Base-by-base conservation (phyloP, 2,113 vertebrate genomes). In the Festucalex cinctus region DNA sequence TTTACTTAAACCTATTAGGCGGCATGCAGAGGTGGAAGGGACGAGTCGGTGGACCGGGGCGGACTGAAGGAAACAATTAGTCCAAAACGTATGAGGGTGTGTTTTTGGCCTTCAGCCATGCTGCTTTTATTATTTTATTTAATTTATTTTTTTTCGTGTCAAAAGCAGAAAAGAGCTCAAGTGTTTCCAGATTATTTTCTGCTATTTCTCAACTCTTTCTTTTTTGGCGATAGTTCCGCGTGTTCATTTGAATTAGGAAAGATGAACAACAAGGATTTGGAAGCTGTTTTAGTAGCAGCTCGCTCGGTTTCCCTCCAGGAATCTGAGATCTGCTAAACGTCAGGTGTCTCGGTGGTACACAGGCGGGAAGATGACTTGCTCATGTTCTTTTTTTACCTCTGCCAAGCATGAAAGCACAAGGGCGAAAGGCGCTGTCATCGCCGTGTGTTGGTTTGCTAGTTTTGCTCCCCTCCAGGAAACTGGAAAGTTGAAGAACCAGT, bases 1-100 rank as follows among this genome's bases (percentile, higher is more conserved):
- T 95, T 95, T 94, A 94, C 93, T 93, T 93, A 93, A 92, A 93
- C 89, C 89, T 91, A 87, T 94, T 92, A 93, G 90, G 84, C 82
- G 90, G 82, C 61, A 79, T 77, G 85, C 54, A 48, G 70, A 78
- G 65, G 51, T 69, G 74, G 68, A 60, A 57, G 43, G 72, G 63
- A 68, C 69, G 70, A 71, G 65, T 70, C 65, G 66, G 53, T 20
- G 54, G 49, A 89, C 92, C 92, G 91, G 93, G 94, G 93, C n/a
- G 49, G 49, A 90, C 93, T 93, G 91, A 93, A 94, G 93, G 93
- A 93, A 95, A 91, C 90, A 88, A 94, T 96, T 94, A 94, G 88
- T 88, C 83, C 83, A 66, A 87, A 91, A 83, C 67, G 79, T 85
- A 84, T 88, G 67, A 60, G 85, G 87, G 91, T 80, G 7, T 87